Evolutionary conservation across 2,797 vertebrate species (phyloP).

Genomic region (Enteromius fasciolatus): DNA sequence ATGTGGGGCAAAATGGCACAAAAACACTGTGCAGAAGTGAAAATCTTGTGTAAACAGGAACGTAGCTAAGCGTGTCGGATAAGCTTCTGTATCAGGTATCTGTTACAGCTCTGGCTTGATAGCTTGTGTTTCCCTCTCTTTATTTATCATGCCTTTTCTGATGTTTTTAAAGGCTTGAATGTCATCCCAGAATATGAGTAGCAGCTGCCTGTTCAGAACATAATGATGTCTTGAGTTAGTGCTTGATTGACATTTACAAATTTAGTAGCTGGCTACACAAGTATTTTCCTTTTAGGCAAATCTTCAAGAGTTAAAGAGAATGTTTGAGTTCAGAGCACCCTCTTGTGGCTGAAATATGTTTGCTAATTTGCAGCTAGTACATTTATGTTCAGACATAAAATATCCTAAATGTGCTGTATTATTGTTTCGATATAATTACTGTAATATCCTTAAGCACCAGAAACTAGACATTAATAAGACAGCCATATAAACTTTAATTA

Average conservation of each 20-base stretch:
- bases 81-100: slow-evolving; percentile 39
- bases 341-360: slow-evolving; percentile 48
- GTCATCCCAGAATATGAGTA: background rate
- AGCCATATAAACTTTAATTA: background rate
- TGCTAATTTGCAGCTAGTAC: background rate
- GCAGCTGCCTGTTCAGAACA: background rate
- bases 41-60: slow-evolving; percentile 34
- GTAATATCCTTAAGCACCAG: background rate
- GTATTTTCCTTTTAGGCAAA: background rate
- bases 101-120: background rate
- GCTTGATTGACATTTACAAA: slow-evolving; percentile 30
- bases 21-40: slow-evolving; percentile 13
- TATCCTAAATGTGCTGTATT: background rate
- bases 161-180: slow-evolving; percentile 12
- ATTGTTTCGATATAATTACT: background rate
- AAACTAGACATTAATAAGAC: background rate
- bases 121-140: background rate
- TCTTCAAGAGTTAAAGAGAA: background rate
- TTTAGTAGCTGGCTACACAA: background rate
- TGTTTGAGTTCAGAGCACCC: slow-evolving; percentile 42
- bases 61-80: background rate
- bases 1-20: slow-evolving; percentile 10
- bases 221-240: slow-evolving; percentile 8
- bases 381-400: background rate
- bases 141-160: background rate